Base-by-base conservation (phyloP, 1,140 invertebrate species). In the Liolophura sinensis region DNA sequence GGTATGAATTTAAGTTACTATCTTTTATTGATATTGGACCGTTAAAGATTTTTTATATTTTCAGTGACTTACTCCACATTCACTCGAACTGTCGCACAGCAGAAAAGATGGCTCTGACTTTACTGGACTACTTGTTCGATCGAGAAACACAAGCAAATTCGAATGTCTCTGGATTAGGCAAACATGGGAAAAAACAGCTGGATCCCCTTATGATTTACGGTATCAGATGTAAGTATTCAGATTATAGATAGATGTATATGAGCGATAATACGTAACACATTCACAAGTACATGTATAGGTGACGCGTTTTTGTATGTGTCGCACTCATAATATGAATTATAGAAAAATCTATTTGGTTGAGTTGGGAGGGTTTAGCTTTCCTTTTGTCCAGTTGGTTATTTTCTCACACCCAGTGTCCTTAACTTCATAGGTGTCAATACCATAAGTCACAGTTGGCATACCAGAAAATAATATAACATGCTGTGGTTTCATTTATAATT, bases 161-260 rank as follows among this genome's bases (percentile, higher is more conserved):
- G 7, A 88, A 88, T 75, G 75, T 88, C 12, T 87, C 86, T 20
- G 87, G 87, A 20, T 86, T 85, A 74, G 86, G 87, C 50, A 85
- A 87, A 76, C 85, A 87, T 73, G 84, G 85, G 25, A 88, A 88
- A 70, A 86, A 85, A 71, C 87, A 88, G 67, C 76, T 88, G 58
- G 87, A 88, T 73, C 87, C 87, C 31, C 79, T 88, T 9, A 83
- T 87, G 81, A 87, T 88, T 48, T 88, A 87, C 74, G 87, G 86
- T 20, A 87, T 88, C 47, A 74, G 85, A 73, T 87, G 86, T 86
- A 79, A 79, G 83, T 75, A 46, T 1, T 61, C 48, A 60, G 40
- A 14, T 12, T 24, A 22, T 40, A 27, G 47, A 65, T 60, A 49
- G 48, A n/a, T n/a, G n/a, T n/a, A n/a, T n/a, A n/a, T n/a, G n/a